Conservation (phyloP, 1,140 invertebrate species). For the Wasmannia auropunctata region DNA sequence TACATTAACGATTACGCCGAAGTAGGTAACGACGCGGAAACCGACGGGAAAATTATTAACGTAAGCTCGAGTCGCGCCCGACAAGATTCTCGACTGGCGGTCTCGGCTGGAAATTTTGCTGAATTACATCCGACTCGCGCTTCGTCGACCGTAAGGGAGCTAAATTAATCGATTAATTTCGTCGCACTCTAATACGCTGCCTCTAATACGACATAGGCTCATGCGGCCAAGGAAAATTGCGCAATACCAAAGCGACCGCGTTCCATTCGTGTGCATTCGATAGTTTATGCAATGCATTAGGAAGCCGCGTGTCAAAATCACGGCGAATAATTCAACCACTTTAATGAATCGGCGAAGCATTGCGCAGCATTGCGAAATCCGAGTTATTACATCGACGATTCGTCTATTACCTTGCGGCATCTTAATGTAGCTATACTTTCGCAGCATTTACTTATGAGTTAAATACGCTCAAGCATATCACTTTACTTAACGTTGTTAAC, state of each 20-base stretch:
- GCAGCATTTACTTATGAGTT: background rate
- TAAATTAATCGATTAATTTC: slow-evolving; percentile 68
- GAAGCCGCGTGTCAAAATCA: slow-evolving; percentile 47
- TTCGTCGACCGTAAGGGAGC: slow-evolving; percentile 47
- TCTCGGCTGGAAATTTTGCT: slow-evolving; percentile 57
- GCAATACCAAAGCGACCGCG: background rate
- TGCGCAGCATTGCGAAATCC: slow-evolving; percentile 34
- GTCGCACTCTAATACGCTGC: slow-evolving; percentile 41
- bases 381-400: slow-evolving; percentile 29
- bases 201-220: slow-evolving; percentile 19
- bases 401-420: background rate
- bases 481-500: background rate
- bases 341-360: slow-evolving; percentile 27
- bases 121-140: slow-evolving; percentile 63
- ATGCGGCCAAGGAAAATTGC: slow-evolving; percentile 38
- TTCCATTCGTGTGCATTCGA: slow-evolving; percentile 34
- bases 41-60: slow-evolving; percentile 61
- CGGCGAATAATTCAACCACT: slow-evolving; percentile 40
- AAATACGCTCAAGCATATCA: background rate
- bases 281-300: slow-evolving; percentile 38
- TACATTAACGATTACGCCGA: slow-evolving; percentile 39
- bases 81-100: slow-evolving; percentile 33
- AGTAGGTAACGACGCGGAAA: slow-evolving; percentile 64
- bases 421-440: slow-evolving; percentile 2
- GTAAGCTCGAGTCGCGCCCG: slow-evolving; percentile 44